Evolutionary conservation across 2,888 invertebrate genomes (phyloP).

Genomic region (Rhodophaea formosa): DNA sequence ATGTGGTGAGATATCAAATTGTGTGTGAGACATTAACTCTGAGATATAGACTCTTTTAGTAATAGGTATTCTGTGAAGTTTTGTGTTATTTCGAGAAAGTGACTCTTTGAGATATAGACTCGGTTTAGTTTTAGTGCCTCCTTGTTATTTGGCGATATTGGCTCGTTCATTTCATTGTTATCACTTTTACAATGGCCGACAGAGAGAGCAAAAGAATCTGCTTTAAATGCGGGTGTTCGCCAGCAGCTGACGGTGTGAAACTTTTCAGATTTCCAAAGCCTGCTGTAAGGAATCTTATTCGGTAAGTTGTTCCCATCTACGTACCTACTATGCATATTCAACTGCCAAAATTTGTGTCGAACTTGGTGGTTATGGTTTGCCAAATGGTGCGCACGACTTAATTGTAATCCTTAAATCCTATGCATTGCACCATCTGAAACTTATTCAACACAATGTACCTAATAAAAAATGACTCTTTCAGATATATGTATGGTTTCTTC

Average conservation of each 20-base stretch:
- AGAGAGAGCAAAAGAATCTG: not conserved
- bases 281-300: not conserved
- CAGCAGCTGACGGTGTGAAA: not conserved
- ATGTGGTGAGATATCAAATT: not conserved
- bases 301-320: not conserved
- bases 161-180: not conserved
- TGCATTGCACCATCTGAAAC: too few relatives aligned
- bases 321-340: not conserved
- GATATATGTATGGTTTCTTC: not conserved
- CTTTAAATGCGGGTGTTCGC: not conserved
- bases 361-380: not conserved
- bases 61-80: not conserved
- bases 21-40: not conserved
- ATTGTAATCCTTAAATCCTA: too few relatives aligned
- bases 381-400: too few relatives aligned
- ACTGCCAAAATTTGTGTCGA: not conserved
- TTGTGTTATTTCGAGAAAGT: not conserved
- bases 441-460: too few relatives aligned
- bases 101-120: not conserved
- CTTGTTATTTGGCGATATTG: not conserved
- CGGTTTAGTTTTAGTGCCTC: not conserved
- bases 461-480: not conserved
- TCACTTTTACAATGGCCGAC: not conserved
- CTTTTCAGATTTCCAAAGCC: not conserved
- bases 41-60: not conserved